phyloP scores from a whole-genome alignment of 2,888 invertebrate species.

The Pseudococcus viburni region DNA sequence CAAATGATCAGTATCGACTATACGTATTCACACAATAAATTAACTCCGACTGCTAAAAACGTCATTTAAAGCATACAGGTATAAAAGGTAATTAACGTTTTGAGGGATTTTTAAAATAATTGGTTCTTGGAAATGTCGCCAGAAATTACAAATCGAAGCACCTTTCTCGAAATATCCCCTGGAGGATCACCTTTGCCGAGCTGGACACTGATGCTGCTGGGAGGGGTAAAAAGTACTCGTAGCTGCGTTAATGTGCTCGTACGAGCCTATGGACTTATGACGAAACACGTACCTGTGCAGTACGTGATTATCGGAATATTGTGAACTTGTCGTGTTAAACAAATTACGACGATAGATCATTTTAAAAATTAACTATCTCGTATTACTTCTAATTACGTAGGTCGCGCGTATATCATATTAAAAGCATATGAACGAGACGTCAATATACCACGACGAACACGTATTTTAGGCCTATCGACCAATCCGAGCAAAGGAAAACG shows the following conservation, averaged over 20 bases:
- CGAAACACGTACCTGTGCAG: background rate
- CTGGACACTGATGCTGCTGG: background rate
- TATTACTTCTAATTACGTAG: constrained; percentile 34
- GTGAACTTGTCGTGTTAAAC: constrained; percentile 32
- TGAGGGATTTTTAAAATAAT: constrained; percentile 33
- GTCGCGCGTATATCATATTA: constrained; percentile 34
- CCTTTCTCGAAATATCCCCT: background rate
- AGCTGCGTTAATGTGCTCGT: constrained; percentile 8
- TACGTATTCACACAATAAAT: constrained; percentile 17
- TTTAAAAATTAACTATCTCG: constrained; percentile 17
- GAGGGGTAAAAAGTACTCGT: background rate
- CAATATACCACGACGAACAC: background rate
- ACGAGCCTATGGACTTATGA: background rate
- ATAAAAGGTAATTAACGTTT: constrained; percentile 2
- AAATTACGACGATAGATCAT: constrained; percentile 26
- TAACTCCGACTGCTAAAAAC: background rate
- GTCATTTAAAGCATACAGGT: background rate
- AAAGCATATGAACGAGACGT: background rate
- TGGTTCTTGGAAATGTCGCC: constrained; percentile 37
- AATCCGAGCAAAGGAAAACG: background rate
- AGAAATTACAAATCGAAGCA: constrained; percentile 18
- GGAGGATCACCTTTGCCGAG: background rate
- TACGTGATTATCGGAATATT: background rate
- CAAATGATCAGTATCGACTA: background rate
- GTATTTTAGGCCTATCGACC: background rate